Evolutionary conservation across 2,888 invertebrate genomes (phyloP), one percentile per base, ranked within the genome.

Genomic region (Xestia sexstrigata): DNA sequence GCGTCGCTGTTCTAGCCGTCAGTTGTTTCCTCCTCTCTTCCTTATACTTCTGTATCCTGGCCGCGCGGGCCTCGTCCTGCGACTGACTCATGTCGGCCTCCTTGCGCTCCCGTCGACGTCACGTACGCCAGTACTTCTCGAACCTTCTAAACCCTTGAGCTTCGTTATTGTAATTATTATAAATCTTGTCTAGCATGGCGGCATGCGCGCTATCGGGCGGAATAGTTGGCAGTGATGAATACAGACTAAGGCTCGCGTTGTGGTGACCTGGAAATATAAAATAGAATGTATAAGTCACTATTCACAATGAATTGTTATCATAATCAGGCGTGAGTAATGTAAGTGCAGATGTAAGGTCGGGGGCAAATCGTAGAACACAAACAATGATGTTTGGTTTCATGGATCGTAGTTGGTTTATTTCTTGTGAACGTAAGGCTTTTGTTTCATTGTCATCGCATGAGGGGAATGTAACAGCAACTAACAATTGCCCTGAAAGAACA

Each of bases 1-100:
- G 97, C 78, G 95, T 94, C 62, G 96, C 96, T 70, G 96, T 96
- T 88, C 97, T 97, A n/a, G 97, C 97, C 60, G 97, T 97, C 81
- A 98, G 95, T 93, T 98, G 98, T 89, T 97, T 97, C 81, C 98
- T 97, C 75, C 98, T 96, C 91, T 98, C 98, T 90, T 98, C 98
- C 92, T 98, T 98, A 94, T 98, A 98, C 88, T 97, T 97, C 89
- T 97, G 97, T 89, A 98, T 97, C 91, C 98, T 96, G 93, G 97
- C 97, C 91, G 97, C 96, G 85, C 97, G 95, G 92, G 95, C 97
- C 92, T 97, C 97, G 87, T 97, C 97, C 82, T 93, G 94, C 79
- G 95, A 91, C 88, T 93, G 93, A 85, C 92, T 96, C 96, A 96
- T 96, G 81, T 90, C 93, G 91, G 88, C 88, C 80, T 89, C 90